Evolutionary conservation across 1,140 invertebrate genomes (phyloP), one percentile per base, ranked within the genome.

Genomic region (Prorops nasuta): DNA sequence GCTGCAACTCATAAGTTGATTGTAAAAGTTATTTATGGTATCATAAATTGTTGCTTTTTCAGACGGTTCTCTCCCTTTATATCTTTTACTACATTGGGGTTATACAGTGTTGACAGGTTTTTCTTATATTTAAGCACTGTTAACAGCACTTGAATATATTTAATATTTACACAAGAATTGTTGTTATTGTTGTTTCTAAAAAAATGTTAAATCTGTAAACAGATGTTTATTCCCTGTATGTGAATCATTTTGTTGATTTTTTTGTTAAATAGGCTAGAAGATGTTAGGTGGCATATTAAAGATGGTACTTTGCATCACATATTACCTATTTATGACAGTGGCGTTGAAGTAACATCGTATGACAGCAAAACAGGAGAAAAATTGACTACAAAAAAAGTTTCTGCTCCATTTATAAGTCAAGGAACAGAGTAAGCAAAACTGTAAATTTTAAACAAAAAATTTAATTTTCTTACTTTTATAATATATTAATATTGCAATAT

Each of bases 261-360:
- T 40, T 44, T 51, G 0, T 40, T 42, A 47, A 51, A 36, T 42
- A 74, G 74, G 42, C 61, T 75, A 52, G 66, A 77, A 56, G 69
- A 78, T 57, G 71, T 76, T 3, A 74, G 72, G 38, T 88, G 84
- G 85, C 80, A 84, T 64, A 81, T 86, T 32, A 79, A 82, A 51
- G 78, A 84, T 54, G 80, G 80, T 17, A 72, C 82, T 34, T 66
- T 90, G 12, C 79, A 87, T 49, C 86, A 89, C 66, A 79, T 89
- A 58, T 60, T 87, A 36, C 84, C 85, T 1, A 77, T 82, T 15
- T 80, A 81, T 58, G 80, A 81, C 10, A 84, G 82, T 20, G 84
- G 86, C 49, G 67, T 89, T n/a, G 86, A 89, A 71, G 79, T 89
- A 2, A 84, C 83, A 3, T 80, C 80, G 32, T 89, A 88, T 56